These are phyloP conservation scores for Scophthalmus maximus DNA, from an alignment of 2,113 vertebrate species.

Conservation along the genomic window DNA sequence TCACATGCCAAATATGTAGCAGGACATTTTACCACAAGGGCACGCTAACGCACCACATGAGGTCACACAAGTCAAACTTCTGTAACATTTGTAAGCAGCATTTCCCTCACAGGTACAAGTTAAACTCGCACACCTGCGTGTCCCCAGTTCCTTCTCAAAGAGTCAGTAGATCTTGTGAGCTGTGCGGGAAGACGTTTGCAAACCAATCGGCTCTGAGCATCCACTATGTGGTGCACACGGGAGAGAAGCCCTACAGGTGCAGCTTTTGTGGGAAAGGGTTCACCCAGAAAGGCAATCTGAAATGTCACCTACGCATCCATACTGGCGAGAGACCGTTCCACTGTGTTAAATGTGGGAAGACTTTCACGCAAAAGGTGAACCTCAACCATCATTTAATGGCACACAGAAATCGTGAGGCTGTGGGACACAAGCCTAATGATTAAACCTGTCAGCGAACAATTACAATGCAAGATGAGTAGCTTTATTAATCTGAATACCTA, in stretches of 20 bases:
- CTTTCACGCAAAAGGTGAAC: constrained; percentile 75
- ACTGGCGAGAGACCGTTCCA: constrained; percentile 74
- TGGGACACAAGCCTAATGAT: neutral
- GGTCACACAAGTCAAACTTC: constrained; percentile 65
- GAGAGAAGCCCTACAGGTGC: constrained; percentile 74
- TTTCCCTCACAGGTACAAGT: constrained; percentile 51
- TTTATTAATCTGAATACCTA: neutral
- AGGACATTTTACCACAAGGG: constrained; percentile 68
- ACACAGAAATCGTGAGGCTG: constrained; percentile 50
- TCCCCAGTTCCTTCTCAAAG: constrained; percentile 8
- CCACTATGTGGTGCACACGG: constrained; percentile 75
- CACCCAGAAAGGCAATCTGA: constrained; percentile 77
- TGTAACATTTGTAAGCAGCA: constrained; percentile 70
- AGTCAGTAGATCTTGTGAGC: constrained; percentile 49
- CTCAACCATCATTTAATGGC: constrained; percentile 74
- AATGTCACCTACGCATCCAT: constrained; percentile 77
- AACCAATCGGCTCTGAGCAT: constrained; percentile 70
- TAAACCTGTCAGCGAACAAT: neutral
- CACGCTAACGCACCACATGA: constrained; percentile 74
- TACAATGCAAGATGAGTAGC: neutral
- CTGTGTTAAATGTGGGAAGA: constrained; percentile 71
- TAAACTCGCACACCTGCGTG: constrained; percentile 62
- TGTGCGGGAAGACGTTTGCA: constrained; percentile 74
- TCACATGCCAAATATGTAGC: constrained; percentile 64
- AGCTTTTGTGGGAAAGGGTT: constrained; percentile 71